Evolutionary conservation across 2,888 invertebrate species (phyloP).

Genomic region (Epistrophella euchroma): DNA sequence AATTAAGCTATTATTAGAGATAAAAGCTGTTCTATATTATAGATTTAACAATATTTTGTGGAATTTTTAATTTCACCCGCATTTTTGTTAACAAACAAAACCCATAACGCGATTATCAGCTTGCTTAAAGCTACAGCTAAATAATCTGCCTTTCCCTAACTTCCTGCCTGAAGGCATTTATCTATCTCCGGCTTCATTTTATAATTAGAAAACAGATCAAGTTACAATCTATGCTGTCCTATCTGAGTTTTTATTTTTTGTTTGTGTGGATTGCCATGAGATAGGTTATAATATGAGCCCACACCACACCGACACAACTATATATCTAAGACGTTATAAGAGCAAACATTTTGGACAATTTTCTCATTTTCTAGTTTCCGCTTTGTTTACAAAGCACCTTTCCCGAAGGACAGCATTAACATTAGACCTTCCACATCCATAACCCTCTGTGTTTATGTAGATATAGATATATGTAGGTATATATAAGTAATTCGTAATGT

Average conservation of each 20-base stretch:
- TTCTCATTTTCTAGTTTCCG: conserved; percentile 52
- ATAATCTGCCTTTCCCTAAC: background rate
- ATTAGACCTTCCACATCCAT: conserved; percentile 23
- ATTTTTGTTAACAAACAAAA: conserved; percentile 1
- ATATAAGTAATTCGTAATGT: background rate
- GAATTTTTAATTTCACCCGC: background rate
- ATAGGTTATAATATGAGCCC: conserved; percentile 2
- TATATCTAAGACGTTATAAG: conserved; percentile 40
- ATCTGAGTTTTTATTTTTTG: background rate
- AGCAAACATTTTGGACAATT: conserved; percentile 61
- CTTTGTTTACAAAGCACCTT: conserved; percentile 42
- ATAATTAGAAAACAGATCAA: conserved; percentile 57
- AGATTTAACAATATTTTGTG: background rate
- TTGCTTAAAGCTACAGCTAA: background rate
- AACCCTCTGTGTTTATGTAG: background rate
- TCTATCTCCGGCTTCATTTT: background rate
- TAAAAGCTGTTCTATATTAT: too few relatives aligned
- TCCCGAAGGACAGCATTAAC: conserved; percentile 46
- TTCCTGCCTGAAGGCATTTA: conserved; percentile 2
- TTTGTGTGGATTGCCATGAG: background rate
- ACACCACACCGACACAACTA: background rate
- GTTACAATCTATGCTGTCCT: conserved; percentile 4
- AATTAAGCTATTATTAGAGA: too few relatives aligned
- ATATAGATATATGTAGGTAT: background rate
- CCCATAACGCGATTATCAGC: conserved; percentile 9